phyloP scores from a whole-genome alignment of 2,113 vertebrate genomes.

The Psilopsiagon aurifrons region DNA sequence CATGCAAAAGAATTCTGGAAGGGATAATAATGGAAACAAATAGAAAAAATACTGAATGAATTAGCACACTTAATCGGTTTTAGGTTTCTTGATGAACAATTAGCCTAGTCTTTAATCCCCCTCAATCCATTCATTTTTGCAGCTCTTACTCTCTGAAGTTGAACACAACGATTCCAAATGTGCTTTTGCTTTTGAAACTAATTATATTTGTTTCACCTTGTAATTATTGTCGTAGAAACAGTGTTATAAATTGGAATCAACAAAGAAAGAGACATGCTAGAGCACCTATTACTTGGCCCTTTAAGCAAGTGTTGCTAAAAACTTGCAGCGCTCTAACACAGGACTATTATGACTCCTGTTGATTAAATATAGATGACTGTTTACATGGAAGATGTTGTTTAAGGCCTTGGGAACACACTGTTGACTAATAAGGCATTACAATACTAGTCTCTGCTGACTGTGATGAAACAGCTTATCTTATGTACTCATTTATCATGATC shows the following conservation, averaged over 20 bases:
- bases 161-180: neutral
- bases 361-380: neutral
- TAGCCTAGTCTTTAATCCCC: conserved; percentile 49
- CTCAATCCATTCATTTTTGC: neutral
- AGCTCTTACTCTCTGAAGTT: conserved; percentile 8
- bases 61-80: conserved; percentile 38
- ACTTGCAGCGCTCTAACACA: neutral
- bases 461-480: neutral
- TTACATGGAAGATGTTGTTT: neutral
- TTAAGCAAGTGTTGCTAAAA: neutral
- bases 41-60: conserved; percentile 36
- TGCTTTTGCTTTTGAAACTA: conserved; percentile 21
- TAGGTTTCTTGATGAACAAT: conserved; percentile 65
- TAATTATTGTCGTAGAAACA: neutral
- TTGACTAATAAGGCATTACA: neutral
- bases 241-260: neutral
- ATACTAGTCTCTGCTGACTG: neutral
- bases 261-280: neutral
- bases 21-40: conserved; percentile 19
- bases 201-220: neutral
- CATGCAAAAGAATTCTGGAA: neutral
- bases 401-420: neutral
- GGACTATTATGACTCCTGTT: neutral
- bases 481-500: neutral
- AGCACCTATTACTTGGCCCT: neutral